phyloP scores from a whole-genome alignment of 2,888 invertebrate species.

The Caenorhabditis angaria region DNA sequence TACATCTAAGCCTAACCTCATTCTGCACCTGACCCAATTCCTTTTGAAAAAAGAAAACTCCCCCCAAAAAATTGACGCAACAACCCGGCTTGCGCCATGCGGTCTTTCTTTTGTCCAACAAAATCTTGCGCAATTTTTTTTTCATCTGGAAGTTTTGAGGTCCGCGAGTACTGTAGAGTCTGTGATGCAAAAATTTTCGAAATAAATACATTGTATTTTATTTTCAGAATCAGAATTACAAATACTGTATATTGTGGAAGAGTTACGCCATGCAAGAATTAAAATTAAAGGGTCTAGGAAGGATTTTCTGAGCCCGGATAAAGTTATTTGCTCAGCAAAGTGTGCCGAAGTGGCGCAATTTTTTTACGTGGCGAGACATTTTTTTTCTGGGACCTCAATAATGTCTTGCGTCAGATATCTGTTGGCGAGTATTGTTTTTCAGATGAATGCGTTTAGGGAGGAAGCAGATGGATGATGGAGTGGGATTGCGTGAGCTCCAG shows the following conservation, averaged over 20 bases:
- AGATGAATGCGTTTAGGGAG: neutral
- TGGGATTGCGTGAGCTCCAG: too few relatives aligned
- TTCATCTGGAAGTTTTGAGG: too few relatives aligned
- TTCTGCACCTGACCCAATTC: neutral
- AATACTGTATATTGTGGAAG: neutral
- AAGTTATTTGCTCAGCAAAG: neutral
- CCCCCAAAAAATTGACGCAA: constrained; percentile 1
- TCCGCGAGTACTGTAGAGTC: too few relatives aligned
- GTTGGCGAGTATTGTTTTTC: neutral
- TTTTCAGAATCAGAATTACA: too few relatives aligned
- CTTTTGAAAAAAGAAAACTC: too few relatives aligned
- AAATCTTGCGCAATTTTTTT: neutral
- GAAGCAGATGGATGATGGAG: too few relatives aligned
- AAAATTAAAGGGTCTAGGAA: too few relatives aligned
- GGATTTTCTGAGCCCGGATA: neutral
- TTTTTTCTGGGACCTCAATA: neutral
- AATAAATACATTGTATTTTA: neutral
- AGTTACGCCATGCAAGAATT: neutral
- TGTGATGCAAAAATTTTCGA: neutral
- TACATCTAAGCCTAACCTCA: neutral
- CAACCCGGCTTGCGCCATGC: neutral
- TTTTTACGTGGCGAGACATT: neutral
- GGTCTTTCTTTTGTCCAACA: neutral
- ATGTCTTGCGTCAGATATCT: neutral
- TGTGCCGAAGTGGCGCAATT: constrained; percentile 1